These are phyloP conservation scores for Chrysomallon squamiferum DNA, from an alignment of 1,140 invertebrate species.

Conservation along the genomic window DNA sequence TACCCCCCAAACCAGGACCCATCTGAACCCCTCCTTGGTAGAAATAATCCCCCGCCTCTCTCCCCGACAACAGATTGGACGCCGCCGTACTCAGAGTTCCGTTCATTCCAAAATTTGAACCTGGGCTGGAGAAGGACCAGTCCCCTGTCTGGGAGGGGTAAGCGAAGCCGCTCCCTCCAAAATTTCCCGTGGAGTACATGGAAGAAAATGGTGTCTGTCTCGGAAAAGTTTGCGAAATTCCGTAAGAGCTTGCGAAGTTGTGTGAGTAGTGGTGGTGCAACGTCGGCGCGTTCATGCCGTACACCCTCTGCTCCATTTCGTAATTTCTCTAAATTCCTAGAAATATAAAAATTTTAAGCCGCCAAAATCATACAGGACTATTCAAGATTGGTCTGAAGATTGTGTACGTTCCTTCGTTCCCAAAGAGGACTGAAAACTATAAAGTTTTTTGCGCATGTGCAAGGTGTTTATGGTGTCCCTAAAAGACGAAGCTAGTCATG, in stretches of 20 bases:
- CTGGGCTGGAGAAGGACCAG: conserved; percentile 12
- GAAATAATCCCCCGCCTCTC: conserved; percentile 19
- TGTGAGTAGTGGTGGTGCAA: conserved; percentile 31
- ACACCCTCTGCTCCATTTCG: conserved; percentile 29
- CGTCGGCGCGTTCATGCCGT: conserved; percentile 28
- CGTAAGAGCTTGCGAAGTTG: conserved; percentile 17
- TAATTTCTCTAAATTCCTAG: neutral
- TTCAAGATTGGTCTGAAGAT: too few relatives aligned
- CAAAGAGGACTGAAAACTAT: too few relatives aligned
- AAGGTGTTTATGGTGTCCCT: neutral
- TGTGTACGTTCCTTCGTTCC: too few relatives aligned
- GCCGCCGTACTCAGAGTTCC: conserved; percentile 2
- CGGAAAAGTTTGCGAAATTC: conserved; percentile 17
- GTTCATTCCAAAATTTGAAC: conserved; percentile 13
- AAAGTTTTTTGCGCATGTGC: neutral
- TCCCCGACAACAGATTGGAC: conserved; percentile 13
- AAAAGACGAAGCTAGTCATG: neutral
- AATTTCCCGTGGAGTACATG: conserved; percentile 20
- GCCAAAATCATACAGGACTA: too few relatives aligned
- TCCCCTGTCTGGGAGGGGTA: conserved; percentile 24
- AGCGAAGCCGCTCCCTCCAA: conserved; percentile 11
- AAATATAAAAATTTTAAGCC: too few relatives aligned
- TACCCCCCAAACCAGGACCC: neutral
- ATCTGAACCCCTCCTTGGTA: conserved; percentile 17
- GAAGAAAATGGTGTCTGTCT: conserved; percentile 26